Evolutionary conservation across 2,888 invertebrate species (phyloP).

Genomic region (Thymelicus sylvestris): DNA sequence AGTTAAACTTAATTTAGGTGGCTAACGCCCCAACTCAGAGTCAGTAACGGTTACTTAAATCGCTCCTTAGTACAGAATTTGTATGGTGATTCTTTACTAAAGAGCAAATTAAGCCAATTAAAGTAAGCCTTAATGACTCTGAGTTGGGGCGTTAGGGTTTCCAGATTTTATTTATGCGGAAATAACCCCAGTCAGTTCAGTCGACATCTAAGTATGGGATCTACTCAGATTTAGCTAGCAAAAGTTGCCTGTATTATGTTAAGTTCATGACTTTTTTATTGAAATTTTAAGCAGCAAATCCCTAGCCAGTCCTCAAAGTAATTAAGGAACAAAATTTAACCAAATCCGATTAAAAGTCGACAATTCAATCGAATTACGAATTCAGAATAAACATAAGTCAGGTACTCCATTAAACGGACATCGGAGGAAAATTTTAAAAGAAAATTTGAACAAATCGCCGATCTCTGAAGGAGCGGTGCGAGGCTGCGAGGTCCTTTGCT

Average conservation of each 20-base stretch:
- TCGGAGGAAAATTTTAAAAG: conserved; percentile 69
- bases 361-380: conserved; percentile 66
- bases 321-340: conserved; percentile 60
- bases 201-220: too few species aligned
- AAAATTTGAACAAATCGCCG: conserved; percentile 79
- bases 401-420: conserved; percentile 77
- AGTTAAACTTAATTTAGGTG: too few species aligned
- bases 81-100: too few species aligned
- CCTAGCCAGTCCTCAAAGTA: conserved; percentile 45
- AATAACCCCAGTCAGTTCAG: too few species aligned
- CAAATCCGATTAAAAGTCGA: conserved; percentile 61
- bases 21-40: too few species aligned
- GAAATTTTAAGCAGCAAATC: conserved; percentile 27
- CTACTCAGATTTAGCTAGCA: too few species aligned
- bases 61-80: too few species aligned
- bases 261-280: conserved; percentile 15
- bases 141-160: too few species aligned
- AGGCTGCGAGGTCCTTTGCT: conserved; percentile 55
- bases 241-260: background rate
- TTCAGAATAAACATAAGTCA: conserved; percentile 72
- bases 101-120: too few species aligned
- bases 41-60: too few species aligned
- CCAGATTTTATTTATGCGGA: too few species aligned
- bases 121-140: too few species aligned
- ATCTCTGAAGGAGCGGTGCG: conserved; percentile 55